Base-by-base conservation (phyloP, 2,113 vertebrate species). In the Prolemur simus region DNA sequence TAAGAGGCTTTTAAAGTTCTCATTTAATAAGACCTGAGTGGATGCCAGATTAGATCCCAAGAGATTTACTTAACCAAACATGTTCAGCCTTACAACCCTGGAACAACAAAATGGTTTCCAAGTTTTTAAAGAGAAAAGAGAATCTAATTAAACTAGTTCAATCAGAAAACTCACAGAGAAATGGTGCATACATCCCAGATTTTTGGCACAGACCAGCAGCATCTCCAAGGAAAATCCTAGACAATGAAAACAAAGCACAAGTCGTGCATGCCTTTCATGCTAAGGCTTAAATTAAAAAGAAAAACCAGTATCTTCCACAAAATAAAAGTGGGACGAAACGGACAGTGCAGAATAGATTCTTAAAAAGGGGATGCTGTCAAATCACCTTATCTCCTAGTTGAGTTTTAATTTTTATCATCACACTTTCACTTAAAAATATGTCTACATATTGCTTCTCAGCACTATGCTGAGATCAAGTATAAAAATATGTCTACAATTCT, bases 51-150 rank as follows among this genome's bases (percentile, higher is more conserved):
- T 94, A 90, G 52, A 94, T 73, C 94, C 91, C 71, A 66, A 37
- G 85, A 83, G 93, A 96, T 77, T 96, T 85, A 96, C 73, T 97
- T 92, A 97, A 83, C 87, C 60, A 96, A 96, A 96, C 89, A 89
- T 77, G 18, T 58, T 96, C 89, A 90, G 94, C 42, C 88, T 97
- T 92, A 92, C 23, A 95, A 94, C 58, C 39, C 58, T 84, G 66
- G 49, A 96, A 96, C 37, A 91, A 94, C 27, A 95, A 91, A 80
- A 95, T 63, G 66, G 91, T 89, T 95, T 96, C 92, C 96, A 97
- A 97, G 64, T 82, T 96, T 94, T 94, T 68, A 95, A 87, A 94
- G 83, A 91, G 47, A 94, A 82, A 89, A 94, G 49, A 96, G 68
- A 73, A 95, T 78, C 86, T 82, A 92, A 93, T 96, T 94, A 93